These are phyloP conservation scores for Helicoverpa zea DNA, from an alignment of 1,140 invertebrate genomes.

Conservation along the genomic window DNA sequence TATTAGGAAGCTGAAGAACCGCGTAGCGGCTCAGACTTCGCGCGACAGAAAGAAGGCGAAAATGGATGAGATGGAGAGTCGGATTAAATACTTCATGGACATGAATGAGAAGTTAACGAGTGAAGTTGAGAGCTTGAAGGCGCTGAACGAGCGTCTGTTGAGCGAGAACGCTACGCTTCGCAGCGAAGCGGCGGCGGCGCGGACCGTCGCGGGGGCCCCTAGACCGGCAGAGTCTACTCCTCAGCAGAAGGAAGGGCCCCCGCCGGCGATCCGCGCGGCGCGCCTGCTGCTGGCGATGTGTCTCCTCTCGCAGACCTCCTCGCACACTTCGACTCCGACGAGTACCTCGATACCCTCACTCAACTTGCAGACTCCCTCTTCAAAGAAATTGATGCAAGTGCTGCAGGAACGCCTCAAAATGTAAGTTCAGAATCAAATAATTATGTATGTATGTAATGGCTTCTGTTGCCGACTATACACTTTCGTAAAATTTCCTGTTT, in stretches of 20 bases:
- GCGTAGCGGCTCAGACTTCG: constrained; percentile 99
- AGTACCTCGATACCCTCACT: constrained; percentile 91
- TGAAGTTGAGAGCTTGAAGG: constrained; percentile 89
- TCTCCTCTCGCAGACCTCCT: constrained; percentile 94
- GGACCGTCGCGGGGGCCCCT: constrained; percentile 86
- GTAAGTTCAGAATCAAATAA: constrained; percentile 77
- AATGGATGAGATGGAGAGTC: constrained; percentile 95
- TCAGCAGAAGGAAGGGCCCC: constrained; percentile 93
- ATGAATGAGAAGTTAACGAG: constrained; percentile 89
- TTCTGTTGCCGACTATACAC: neutral
- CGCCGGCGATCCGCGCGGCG: constrained; percentile 87
- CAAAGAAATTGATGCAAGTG: constrained; percentile 92
- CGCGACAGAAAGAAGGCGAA: constrained; percentile 98
- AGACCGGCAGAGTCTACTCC: constrained; percentile 94
- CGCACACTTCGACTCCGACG: constrained; percentile 89
- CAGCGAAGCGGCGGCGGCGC: constrained; percentile 85
- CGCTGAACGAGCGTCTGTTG: constrained; percentile 89
- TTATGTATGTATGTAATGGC: neutral
- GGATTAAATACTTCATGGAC: constrained; percentile 89
- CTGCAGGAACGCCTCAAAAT: constrained; percentile 90
- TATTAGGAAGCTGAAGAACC: constrained; percentile 97
- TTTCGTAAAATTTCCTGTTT: constrained; percentile 19
- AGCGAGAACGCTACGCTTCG: constrained; percentile 89
- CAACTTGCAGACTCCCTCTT: constrained; percentile 93
- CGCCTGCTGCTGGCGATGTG: constrained; percentile 91